phyloP scores from a whole-genome alignment of 2,797 vertebrate species.

The Australoheros facetus region DNA sequence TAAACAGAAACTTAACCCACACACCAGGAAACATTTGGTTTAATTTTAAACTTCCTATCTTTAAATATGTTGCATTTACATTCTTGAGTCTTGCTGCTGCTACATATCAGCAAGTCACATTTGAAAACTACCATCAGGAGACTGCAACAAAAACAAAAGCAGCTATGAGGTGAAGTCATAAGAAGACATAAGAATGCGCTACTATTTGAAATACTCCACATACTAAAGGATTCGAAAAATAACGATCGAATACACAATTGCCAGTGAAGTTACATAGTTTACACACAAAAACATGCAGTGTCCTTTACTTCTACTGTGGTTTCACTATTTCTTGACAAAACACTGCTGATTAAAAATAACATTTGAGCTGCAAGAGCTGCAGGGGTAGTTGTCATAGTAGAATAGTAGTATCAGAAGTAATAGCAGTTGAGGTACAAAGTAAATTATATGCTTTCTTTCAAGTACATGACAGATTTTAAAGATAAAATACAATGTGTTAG shows the following conservation, averaged over 20 bases:
- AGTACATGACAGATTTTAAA: constrained; percentile 53
- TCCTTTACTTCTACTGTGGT: background rate
- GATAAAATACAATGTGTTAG: constrained; percentile 57
- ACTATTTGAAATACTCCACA: constrained; percentile 6
- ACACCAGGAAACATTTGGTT: constrained; percentile 15
- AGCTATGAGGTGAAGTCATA: constrained; percentile 12
- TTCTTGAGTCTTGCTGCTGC: constrained; percentile 76
- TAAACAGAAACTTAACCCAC: background rate
- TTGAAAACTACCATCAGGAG: constrained; percentile 76
- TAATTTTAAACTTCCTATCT: constrained; percentile 77
- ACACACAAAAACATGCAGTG: constrained; percentile 20
- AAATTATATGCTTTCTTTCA: constrained; percentile 41
- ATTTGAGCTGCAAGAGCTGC: background rate
- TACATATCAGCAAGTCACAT: constrained; percentile 76
- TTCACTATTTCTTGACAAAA: constrained; percentile 16
- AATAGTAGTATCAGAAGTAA: constrained; percentile 1
- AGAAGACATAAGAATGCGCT: constrained; percentile 22
- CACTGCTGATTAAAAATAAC: constrained; percentile 27
- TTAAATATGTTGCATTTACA: constrained; percentile 90
- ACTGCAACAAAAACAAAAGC: constrained; percentile 57
- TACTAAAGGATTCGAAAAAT: constrained; percentile 7
- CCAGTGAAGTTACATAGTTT: constrained; percentile 6
- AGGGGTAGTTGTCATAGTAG: background rate
- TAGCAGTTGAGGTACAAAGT: constrained; percentile 20
- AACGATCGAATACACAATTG: constrained; percentile 14